Evolutionary conservation across 2,888 invertebrate genomes (phyloP), one percentile per base, ranked within the genome.

Genomic region (Ypsolopha sequella): DNA sequence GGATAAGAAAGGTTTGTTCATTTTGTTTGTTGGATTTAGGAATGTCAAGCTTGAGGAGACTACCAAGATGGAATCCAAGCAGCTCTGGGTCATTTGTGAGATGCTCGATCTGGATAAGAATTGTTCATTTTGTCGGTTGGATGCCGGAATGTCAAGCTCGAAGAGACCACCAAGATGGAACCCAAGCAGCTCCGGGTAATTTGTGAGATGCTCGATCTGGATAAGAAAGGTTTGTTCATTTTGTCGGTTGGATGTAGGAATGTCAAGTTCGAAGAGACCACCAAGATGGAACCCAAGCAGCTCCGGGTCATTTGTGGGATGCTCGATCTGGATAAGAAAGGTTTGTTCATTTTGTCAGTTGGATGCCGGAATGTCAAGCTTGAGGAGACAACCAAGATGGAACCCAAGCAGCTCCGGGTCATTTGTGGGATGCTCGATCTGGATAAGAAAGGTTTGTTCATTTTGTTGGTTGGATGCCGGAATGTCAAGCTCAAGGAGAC

Each of bases 341-440:
- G 93, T 71, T 52, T 6, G 48, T 52, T 35, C 11, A 41, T 13
- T 41, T 9, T 7, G 24, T 24, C 2, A 3, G 4, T 4, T 24
- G 24, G 24, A 24, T 24, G 2, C 4, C n/a, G n/a, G n/a, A 90
- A 91, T 63, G 92, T 91, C 65, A 93, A 93, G 73, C 74, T 91
- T 10, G 89, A 90, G 55, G 81, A 88, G 54, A 87, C 92, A 34
- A 77, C 87, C 58, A 89, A 92, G 80, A 76, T 90, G 73, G 92
- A 92, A 62, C 78, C 89, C 58, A 90, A 91, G 66, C 88, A 90
- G 58, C 72, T 95, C 54, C 91, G 93, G 58, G 88, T 87, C 53
- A 88, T 94, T 66, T 93, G 93, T 70, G 92, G 92, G 65, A 90
- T 93, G 80, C 78, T 95, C 4, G 92, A 92, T 60, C 69, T 95